phyloP scores from a whole-genome alignment of 2,113 vertebrate species.

The Neogobius melanostomus region DNA sequence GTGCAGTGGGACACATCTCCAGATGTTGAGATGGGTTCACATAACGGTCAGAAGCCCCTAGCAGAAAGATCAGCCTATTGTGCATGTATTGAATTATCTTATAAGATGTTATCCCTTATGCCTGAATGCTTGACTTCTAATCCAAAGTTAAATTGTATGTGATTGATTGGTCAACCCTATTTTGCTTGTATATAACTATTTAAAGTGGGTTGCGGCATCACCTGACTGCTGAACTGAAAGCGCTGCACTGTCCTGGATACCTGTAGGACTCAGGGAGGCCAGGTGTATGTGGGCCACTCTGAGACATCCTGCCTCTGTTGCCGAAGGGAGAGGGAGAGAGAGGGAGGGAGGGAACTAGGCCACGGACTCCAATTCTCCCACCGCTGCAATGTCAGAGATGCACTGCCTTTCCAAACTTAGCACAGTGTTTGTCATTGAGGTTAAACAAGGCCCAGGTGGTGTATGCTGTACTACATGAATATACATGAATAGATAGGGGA shows the following conservation, averaged over 20 bases:
- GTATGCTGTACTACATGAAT: neutral
- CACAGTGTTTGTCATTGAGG: neutral
- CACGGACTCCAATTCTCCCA: constrained; percentile 37
- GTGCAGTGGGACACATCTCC: no score
- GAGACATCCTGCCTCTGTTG: constrained; percentile 15
- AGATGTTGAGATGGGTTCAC: no score
- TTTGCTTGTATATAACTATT: neutral
- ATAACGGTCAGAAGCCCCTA: no score
- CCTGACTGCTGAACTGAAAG: neutral
- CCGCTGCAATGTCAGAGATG: constrained; percentile 10
- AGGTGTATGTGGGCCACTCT: constrained; percentile 61
- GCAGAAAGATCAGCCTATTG: no score
- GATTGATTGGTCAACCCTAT: neutral
- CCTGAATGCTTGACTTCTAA: no score
- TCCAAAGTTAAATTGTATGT: neutral
- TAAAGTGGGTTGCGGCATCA: neutral
- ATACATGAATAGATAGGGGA: neutral
- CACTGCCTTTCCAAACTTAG: neutral
- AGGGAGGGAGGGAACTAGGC: constrained; percentile 46
- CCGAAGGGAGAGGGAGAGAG: constrained; percentile 4
- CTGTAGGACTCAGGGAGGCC: constrained; percentile 55
- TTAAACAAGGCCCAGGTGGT: neutral
- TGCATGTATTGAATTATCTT: no score
- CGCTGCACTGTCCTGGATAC: constrained; percentile 50
- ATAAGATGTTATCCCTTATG: no score